Evolutionary conservation across 37 sponge, comb jelly and placozoan genomes (phyloP), one percentile per base, ranked within the genome.

Genomic region (Theonella swinhoei): DNA sequence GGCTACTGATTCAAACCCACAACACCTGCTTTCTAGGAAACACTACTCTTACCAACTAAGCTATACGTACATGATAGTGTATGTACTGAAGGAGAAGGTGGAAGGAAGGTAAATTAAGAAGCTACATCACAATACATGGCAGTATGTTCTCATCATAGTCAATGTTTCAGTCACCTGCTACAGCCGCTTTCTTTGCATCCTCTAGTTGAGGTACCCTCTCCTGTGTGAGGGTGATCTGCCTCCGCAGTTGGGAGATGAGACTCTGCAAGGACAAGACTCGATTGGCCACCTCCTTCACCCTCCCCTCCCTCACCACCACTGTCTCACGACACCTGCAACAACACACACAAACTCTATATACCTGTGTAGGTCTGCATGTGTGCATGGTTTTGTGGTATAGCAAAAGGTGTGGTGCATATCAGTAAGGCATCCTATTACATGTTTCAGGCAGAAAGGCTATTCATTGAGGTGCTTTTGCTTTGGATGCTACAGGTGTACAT

Each of bases 111-210:
- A 47, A 17, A 47, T 47, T 17, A n/a, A n/a, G n/a, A n/a, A n/a
- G n/a, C n/a, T n/a, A n/a, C n/a, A n/a, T n/a, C n/a, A n/a, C n/a
- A n/a, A n/a, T n/a, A n/a, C n/a, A n/a, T n/a, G n/a, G n/a, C n/a
- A n/a, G n/a, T n/a, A n/a, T n/a, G n/a, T n/a, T n/a, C n/a, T n/a
- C n/a, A n/a, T n/a, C 19, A 22, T 20, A 59, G 14, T 22, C 61
- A 22, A n/a, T 65, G 67, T 14, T 23, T 28, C 20, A 4, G 25
- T 24, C n/a, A 89, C 90, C 84, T 59, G 75, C 66, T 14, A 89
- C 90, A n/a, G 90, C 90, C 32, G 84, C 74, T 68, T 89, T 83
- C 80, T 89, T 89, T 9, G 90, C 73, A 17, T 89, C 90, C n/a
- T 83, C 42, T 1, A 89, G 75, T 62, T 79, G 79, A 40, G 75